Evolutionary conservation across 2,888 invertebrate species (phyloP), one percentile per base, ranked within the genome.

Genomic region (Zeuzera pyrina): DNA sequence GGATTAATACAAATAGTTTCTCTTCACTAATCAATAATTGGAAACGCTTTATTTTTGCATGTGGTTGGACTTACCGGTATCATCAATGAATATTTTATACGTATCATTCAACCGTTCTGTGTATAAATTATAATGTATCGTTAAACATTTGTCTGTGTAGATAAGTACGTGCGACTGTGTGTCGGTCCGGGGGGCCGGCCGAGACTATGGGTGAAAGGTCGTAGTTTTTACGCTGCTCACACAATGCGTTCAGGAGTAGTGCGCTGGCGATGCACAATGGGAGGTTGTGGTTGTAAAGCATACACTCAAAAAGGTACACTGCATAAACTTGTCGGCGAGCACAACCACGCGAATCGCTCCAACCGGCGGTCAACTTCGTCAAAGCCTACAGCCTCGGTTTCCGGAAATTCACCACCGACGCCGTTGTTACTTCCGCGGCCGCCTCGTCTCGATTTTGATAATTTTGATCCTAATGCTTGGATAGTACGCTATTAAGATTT

Each of bases 251-350:
- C 81, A 4, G 81, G 81, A 26, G 69, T 79, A 10, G 81, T 81
- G 33, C 77, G 81, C 40, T 81, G 81, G 81, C 71, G 81, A 0
- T 83, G 81, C 52, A 83, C 81, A 1, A 81, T 83, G 81, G 81
- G 81, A 33, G 81, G 81, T 28, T 83, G 81, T 42, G 78, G 78
- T 14, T 83, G 81, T 51, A 83, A 83, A 46, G 81, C 81, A 2
- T 81, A 83, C 60, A 83, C 81, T 7, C 78, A 78, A 47, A 73
- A 72, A 40, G 81, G 81, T 19, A 67, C 73, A 3, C 48, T 81
- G 3, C 79, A 79, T 55, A 81, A 81, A 44, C 59, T 83, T 19
- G 76, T 83, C 22, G 81, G 81, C 10, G 81, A 79, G 36, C 81
- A 83, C 54, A 83, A 83, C 49, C 81, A 81, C 53, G 60, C 53